Evolutionary conservation across 2,888 invertebrate genomes (phyloP).

Genomic region (Polylopha cassiicola): DNA sequence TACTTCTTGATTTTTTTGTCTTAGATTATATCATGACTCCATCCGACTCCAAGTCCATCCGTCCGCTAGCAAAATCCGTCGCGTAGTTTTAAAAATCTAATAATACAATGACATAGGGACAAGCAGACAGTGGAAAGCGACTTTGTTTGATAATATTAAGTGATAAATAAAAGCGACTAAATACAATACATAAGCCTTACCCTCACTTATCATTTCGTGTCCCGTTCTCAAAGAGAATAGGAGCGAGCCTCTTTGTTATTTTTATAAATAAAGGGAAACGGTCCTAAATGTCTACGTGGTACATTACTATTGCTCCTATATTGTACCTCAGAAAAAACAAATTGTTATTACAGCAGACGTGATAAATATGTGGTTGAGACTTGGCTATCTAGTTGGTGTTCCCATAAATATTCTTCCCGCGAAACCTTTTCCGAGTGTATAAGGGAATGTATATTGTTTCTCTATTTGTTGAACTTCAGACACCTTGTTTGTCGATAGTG

Average conservation of each 20-base stretch:
- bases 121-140: no score
- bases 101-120: no score
- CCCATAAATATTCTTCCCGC: slow-evolving; percentile 19
- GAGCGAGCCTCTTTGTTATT: slow-evolving; percentile 18
- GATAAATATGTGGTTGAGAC: slow-evolving; percentile 21
- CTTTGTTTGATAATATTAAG: slow-evolving; percentile 1
- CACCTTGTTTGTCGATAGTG: no score
- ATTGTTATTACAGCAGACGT: slow-evolving; percentile 21
- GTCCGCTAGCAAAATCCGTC: no score
- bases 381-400: slow-evolving; percentile 20
- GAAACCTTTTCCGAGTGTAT: slow-evolving; percentile 16
- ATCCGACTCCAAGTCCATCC: no score
- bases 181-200: slow-evolving; percentile 4
- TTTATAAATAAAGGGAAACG: slow-evolving; percentile 16
- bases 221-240: slow-evolving; percentile 9
- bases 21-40: no score
- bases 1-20: no score
- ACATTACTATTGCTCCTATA: slow-evolving; percentile 19
- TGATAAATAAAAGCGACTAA: not conserved
- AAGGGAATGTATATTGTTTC: slow-evolving; percentile 17
- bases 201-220: slow-evolving; percentile 17
- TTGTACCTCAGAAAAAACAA: slow-evolving; percentile 20
- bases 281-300: slow-evolving; percentile 14
- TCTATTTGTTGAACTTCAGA: slow-evolving; percentile 9
- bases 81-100: no score